Percentiles rank a stretch among this genome's conserved stretches.
Conservation (phyloP, 2,888 invertebrate genomes). For the Amiota mariae region DNA sequence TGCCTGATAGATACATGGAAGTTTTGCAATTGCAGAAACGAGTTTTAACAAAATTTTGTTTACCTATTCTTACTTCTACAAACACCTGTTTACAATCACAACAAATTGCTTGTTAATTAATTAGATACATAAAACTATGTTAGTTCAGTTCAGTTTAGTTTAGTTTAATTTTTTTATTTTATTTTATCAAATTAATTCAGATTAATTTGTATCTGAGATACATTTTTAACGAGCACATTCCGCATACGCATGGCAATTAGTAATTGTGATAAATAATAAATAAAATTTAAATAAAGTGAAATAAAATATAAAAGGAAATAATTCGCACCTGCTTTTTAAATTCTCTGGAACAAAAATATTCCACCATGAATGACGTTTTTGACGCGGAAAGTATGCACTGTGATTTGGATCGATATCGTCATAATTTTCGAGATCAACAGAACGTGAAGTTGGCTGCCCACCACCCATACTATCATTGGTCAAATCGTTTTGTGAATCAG, state of each 20-base stretch:
- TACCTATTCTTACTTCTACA: no score
- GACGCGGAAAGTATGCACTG: constrained; percentile 70
- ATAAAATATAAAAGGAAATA: constrained; percentile 35
- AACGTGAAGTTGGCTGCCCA: constrained; percentile 52
- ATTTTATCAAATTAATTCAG: background rate
- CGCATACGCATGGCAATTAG: constrained; percentile 20
- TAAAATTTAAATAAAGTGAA: constrained; percentile 26
- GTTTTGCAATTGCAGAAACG: no score
- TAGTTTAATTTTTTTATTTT: background rate
- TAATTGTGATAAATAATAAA: constrained; percentile 17
- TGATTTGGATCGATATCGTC: constrained; percentile 64
- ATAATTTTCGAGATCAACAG: constrained; percentile 54
- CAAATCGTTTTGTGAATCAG: constrained; percentile 54
- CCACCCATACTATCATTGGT: constrained; percentile 56
- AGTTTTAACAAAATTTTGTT: no score
- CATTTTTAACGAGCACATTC: constrained; percentile 20
- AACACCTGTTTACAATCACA: no score
- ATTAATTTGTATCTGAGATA: background rate
- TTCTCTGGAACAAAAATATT: constrained; percentile 88
- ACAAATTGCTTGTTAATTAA: no score
- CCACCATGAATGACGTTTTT: constrained; percentile 91
- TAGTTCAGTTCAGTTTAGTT: background rate
- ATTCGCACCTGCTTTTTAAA: constrained; percentile 78
- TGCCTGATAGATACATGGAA: no score
- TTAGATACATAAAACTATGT: no score